These are phyloP conservation scores for Drosophila malerkotliana DNA, from an alignment of 1,140 invertebrate species.

Conservation along the genomic window DNA sequence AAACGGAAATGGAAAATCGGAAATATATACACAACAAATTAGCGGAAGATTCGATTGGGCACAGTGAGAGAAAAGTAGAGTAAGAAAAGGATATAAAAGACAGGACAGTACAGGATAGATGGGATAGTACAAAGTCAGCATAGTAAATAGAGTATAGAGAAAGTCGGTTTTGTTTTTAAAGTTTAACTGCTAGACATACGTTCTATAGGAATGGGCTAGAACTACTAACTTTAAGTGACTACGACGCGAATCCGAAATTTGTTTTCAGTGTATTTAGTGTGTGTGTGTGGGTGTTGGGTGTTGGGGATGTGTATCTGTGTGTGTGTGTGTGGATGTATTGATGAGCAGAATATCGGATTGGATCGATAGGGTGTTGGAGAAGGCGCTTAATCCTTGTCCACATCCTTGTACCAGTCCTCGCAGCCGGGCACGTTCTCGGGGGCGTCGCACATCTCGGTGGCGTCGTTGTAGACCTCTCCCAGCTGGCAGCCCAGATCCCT, in stretches of 20 bases:
- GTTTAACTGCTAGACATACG: conserved; percentile 68
- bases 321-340: neutral
- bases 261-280: conserved; percentile 26
- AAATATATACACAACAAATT: conserved; percentile 70
- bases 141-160: neutral
- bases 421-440: conserved; percentile 95
- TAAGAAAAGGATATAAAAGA: neutral
- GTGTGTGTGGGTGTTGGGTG: conserved; percentile 15
- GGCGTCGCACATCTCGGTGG: conserved; percentile 91
- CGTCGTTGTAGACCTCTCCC: conserved; percentile 94
- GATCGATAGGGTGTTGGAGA: neutral
- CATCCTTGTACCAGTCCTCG: conserved; percentile 94
- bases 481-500: conserved; percentile 93
- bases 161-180: neutral
- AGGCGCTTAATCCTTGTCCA: conserved; percentile 79
- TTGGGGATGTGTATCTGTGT: conserved; percentile 11
- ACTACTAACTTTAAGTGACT: conserved; percentile 77
- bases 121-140: conserved; percentile 2
- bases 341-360: neutral
- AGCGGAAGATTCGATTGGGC: conserved; percentile 20
- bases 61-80: conserved; percentile 11
- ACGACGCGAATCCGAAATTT: conserved; percentile 60
- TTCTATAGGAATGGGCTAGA: conserved; percentile 74
- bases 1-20: conserved; percentile 30
- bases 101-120: conserved; percentile 5